Percentiles rank a stretch among this genome's conserved stretches.
phyloP scores from a whole-genome alignment of 2,888 invertebrate genomes.

The Erannis defoliaria region DNA sequence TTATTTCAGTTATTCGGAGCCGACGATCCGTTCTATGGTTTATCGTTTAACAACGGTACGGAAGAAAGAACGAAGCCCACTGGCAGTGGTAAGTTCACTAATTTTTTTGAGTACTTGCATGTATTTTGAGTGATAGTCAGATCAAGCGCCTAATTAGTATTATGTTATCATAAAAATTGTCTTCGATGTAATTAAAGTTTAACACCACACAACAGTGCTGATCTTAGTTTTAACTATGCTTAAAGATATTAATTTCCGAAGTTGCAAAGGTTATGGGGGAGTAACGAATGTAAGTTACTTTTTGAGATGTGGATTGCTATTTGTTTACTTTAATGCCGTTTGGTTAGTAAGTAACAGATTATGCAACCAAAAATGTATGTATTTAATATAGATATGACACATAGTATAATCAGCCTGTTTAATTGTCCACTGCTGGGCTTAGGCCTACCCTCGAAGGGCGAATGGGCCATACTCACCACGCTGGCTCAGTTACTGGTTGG shows the following conservation, averaged over 20 bases:
- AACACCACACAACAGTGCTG: constrained; percentile 17
- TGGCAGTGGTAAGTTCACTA: constrained; percentile 71
- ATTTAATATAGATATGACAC: not conserved
- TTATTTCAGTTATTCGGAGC: constrained; percentile 79
- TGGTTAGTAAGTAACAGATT: too few relatives aligned
- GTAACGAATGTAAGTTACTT: too few relatives aligned
- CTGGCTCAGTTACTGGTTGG: too few relatives aligned
- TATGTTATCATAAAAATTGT: constrained; percentile 20
- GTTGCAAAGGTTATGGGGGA: not conserved
- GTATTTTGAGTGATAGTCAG: constrained; percentile 26
- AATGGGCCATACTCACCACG: too few relatives aligned
- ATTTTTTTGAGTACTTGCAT: constrained; percentile 18
- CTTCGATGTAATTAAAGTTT: constrained; percentile 22
- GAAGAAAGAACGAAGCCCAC: constrained; percentile 72
- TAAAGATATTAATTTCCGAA: constrained; percentile 11
- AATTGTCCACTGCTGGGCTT: too few relatives aligned
- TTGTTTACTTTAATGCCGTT: too few relatives aligned
- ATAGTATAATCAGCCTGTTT: too few relatives aligned
- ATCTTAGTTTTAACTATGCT: constrained; percentile 29
- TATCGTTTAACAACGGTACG: constrained; percentile 72
- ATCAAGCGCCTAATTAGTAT: too few relatives aligned
- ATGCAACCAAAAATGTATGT: too few relatives aligned
- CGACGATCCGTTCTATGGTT: constrained; percentile 84
- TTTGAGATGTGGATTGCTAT: too few relatives aligned
- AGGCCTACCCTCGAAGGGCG: too few relatives aligned